These are phyloP conservation scores for Heteromyza rotundicornis DNA, from an alignment of 2,888 invertebrate genomes.

Conservation along the genomic window DNA sequence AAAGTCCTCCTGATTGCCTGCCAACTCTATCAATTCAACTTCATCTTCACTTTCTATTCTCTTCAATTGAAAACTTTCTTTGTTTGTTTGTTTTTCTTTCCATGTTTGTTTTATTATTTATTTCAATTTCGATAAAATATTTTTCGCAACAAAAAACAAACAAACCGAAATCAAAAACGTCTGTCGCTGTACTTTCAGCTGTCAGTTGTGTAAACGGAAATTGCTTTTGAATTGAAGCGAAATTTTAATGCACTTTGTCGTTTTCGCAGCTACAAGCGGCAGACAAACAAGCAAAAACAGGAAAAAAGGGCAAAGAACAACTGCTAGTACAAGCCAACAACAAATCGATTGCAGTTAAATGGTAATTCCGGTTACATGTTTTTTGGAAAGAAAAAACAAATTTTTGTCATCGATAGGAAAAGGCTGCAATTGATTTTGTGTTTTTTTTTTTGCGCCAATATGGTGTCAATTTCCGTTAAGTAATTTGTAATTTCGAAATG, in stretches of 20 bases:
- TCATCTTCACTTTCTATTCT: neutral
- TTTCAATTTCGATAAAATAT: neutral
- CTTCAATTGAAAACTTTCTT: neutral
- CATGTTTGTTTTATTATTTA: neutral
- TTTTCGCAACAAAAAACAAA: neutral
- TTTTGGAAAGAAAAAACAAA: neutral
- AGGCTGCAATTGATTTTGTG: slow-evolving; percentile 1
- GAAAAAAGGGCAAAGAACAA: neutral
- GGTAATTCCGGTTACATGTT: slow-evolving; percentile 16
- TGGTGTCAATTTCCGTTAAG: neutral
- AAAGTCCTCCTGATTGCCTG: no score
- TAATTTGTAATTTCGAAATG: neutral
- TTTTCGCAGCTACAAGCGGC: neutral
- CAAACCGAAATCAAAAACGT: neutral
- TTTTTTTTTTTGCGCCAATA: neutral
- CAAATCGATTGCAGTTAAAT: slow-evolving; percentile 20
- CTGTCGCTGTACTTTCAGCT: slow-evolving; percentile 1
- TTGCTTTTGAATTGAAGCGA: slow-evolving; percentile 25
- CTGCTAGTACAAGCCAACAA: no score
- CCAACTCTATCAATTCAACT: no score
- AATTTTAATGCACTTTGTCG: slow-evolving; percentile 25
- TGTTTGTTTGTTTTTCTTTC: neutral
- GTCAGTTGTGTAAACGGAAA: slow-evolving; percentile 21
- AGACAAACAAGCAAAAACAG: neutral
- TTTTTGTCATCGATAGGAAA: no score